phyloP scores from a whole-genome alignment of 2,888 invertebrate species.

The Chaetogeoica ovagalla region DNA sequence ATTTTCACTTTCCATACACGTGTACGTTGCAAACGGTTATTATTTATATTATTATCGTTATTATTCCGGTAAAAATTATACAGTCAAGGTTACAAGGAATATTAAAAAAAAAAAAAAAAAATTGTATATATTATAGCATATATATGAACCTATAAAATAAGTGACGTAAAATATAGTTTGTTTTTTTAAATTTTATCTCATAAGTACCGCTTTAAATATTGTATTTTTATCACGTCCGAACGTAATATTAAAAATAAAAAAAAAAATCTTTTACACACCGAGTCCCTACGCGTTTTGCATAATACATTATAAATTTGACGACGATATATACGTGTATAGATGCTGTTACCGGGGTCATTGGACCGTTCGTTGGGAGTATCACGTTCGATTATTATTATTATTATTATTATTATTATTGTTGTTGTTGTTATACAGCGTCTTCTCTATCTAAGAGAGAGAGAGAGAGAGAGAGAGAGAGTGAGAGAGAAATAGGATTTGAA shows the following conservation, averaged over 20 bases:
- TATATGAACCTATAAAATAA: no score
- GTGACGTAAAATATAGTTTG: no score
- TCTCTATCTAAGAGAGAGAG: no score
- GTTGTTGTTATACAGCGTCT: no score
- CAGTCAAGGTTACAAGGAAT: constrained; percentile 5
- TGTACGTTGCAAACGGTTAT: neutral
- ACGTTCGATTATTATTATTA: no score
- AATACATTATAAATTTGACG: constrained; percentile 24
- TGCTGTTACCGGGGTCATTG: constrained; percentile 20
- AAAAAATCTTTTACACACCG: neutral
- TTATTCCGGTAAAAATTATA: neutral
- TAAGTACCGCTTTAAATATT: neutral
- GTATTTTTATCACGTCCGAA: neutral
- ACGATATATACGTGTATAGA: neutral
- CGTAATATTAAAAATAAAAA: neutral
- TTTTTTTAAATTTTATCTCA: no score
- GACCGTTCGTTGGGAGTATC: neutral
- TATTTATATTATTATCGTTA: no score
- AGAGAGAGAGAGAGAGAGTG: neutral
- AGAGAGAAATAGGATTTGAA: constrained; percentile 18
- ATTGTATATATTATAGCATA: no score
- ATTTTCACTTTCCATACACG: constrained; percentile 35
- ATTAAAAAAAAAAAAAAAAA: neutral
- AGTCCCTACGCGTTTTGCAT: constrained; percentile 1
- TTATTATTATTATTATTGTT: no score